Base-by-base conservation (phyloP, 2,888 invertebrate genomes). In the Eucriotettix oculatus region DNA sequence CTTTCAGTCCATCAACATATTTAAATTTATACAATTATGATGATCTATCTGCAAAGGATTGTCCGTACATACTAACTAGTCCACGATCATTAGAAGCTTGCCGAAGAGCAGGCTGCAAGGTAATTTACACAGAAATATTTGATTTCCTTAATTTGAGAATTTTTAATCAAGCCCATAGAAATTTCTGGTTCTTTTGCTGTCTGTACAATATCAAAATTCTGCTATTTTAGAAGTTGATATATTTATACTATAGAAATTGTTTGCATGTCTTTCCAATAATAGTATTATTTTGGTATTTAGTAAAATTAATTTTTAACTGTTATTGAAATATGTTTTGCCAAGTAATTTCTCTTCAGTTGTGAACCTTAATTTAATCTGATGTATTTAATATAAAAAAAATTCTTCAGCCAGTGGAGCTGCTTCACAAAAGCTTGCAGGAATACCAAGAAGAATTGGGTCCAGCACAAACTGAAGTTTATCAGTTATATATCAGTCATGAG, bases 41-140 rank as follows among this genome's bases (percentile, higher is more conserved):
- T 62, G 71, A 73, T 63, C 70, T 72, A 14, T 68, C 69, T 57
- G 75, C 73, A 66, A 73, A 72, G 64, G 71, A 72, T 60, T 75
- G 75, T 63, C 76, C 75, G 62, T 78, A 77, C 69, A 74, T 79
- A 29, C 68, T 79, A 60, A 79, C 78, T 40, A 78, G 78, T 68
- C 79, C 79, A 14, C 69, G 77, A 56, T 79, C 78, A 10, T 68
- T 79, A 16, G 76, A 76, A 66, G 77, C 78, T 42, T 78, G 78
- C 66, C 71, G 75, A 17, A 70, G 72, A 64, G 70, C 77, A 11
- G 73, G 72, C 56, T 71, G 77, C 10, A 75, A 77, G 75, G 78
- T 78, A 67, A 65, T 66, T 64, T 56, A 10, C 16, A 29, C 29
- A 29, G 3, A 29, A 29, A 7, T 29, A 29, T 29, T 7, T 29